A percentile compares a stretch with the other conserved stretches of the same genome.
Conservation (phyloP, 2,888 invertebrate species). For the Luperina nickerlii region DNA sequence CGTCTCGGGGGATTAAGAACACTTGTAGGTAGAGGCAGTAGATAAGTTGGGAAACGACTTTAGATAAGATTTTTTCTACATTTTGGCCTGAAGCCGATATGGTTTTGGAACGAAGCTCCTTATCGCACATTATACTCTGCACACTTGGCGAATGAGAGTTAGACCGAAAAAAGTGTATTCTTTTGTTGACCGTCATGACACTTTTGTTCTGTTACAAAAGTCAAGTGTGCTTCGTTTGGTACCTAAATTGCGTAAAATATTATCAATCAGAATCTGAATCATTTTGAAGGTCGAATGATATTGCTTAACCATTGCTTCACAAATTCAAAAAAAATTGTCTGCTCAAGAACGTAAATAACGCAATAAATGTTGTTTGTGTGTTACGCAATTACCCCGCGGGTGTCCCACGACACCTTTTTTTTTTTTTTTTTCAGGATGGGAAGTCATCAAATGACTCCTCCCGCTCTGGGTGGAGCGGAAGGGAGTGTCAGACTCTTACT, state of each 20-base stretch:
- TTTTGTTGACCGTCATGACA: no score
- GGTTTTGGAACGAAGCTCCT: background rate
- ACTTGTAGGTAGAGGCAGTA: background rate
- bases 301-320: background rate
- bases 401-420: no score
- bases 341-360: background rate
- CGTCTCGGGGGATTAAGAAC: background rate
- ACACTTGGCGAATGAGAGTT: no score
- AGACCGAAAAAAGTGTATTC: no score
- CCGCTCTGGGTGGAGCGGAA: no score
- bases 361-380: background rate
- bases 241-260: background rate
- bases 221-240: background rate
- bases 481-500: no score
- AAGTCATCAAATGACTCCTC: no score
- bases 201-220: no score
- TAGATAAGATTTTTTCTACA: background rate
- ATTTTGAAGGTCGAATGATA: background rate
- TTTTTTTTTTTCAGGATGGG: no score
- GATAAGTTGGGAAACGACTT: background rate
- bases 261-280: background rate
- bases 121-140: no score
- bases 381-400: no score
- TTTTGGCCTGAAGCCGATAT: background rate
- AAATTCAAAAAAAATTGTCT: background rate